Evolutionary conservation across 2,113 vertebrate species (phyloP).

Genomic region (Colossoma macropomum): DNA sequence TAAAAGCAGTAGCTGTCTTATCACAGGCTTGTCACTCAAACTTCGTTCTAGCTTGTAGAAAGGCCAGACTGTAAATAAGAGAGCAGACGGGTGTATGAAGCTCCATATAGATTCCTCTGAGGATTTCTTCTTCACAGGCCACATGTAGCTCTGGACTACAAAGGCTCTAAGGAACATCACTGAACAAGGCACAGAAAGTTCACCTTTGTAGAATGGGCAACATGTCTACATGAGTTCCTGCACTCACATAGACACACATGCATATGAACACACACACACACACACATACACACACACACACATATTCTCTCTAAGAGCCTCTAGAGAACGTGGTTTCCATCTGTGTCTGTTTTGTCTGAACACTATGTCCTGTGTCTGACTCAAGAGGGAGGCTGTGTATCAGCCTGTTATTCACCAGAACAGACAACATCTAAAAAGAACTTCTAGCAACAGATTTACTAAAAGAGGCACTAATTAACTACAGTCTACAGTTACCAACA

Average conservation of each 20-base stretch:
- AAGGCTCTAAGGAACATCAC: not conserved
- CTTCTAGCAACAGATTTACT: too few relatives aligned
- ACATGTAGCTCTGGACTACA: not conserved
- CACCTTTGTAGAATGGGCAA: not conserved
- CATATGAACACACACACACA: not conserved
- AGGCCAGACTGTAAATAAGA: not conserved
- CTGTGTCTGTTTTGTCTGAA: conserved; percentile 15
- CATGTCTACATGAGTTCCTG: not conserved
- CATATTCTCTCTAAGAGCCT: too few relatives aligned
- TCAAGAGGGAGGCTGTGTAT: not conserved
- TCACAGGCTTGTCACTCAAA: not conserved
- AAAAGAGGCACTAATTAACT: too few relatives aligned
- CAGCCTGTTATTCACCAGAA: not conserved
- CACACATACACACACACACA: too few relatives aligned
- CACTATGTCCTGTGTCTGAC: conserved; percentile 8
- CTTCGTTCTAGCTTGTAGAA: too few relatives aligned
- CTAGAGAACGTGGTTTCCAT: not conserved
- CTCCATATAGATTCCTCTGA: not conserved
- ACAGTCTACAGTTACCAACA: too few relatives aligned
- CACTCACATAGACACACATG: too few relatives aligned
- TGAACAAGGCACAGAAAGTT: not conserved
- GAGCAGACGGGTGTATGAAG: not conserved
- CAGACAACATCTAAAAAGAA: not conserved
- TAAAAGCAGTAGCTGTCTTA: not conserved
- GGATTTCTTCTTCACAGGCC: not conserved